These are phyloP conservation scores for Vanessa cardui DNA, from an alignment of 2,888 invertebrate species.

Conservation along the genomic window DNA sequence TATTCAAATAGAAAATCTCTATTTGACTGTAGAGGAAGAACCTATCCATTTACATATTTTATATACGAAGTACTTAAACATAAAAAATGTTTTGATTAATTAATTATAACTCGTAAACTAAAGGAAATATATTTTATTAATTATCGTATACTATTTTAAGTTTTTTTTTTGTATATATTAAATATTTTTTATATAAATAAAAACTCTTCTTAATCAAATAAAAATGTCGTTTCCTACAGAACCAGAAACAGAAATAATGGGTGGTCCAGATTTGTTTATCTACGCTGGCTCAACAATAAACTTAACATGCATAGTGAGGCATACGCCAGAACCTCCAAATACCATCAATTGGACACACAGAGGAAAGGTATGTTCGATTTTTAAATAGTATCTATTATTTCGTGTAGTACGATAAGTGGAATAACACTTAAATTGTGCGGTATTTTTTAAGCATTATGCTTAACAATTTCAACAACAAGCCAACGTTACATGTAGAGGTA, in stretches of 20 bases:
- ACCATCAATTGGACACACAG: constrained; percentile 93
- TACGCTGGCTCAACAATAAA: constrained; percentile 95
- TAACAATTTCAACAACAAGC: too few relatives aligned
- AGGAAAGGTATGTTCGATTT: constrained; percentile 80
- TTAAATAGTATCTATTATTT: not conserved
- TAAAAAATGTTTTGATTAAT: too few relatives aligned
- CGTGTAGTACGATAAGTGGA: too few relatives aligned
- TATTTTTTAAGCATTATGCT: too few relatives aligned
- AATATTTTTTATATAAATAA: too few relatives aligned
- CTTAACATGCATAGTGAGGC: constrained; percentile 91
- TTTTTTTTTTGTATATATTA: too few relatives aligned
- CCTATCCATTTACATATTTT: constrained; percentile 10
- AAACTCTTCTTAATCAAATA: too few relatives aligned
- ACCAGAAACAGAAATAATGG: constrained; percentile 91
- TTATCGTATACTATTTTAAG: too few relatives aligned
- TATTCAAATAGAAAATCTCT: constrained; percentile 38
- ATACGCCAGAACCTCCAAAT: constrained; percentile 92
- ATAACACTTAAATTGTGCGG: too few relatives aligned
- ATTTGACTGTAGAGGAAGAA: constrained; percentile 27
- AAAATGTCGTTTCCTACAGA: constrained; percentile 74
- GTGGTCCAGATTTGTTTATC: constrained; percentile 92
- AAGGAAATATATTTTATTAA: too few relatives aligned
- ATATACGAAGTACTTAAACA: not conserved
- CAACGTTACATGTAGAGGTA: too few relatives aligned
- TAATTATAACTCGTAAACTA: too few relatives aligned